A percentile compares a stretch with the other conserved stretches of the same genome.
These are phyloP conservation scores for Neoascia interrupta DNA, from an alignment of 2,888 invertebrate genomes.

Conservation along the genomic window DNA sequence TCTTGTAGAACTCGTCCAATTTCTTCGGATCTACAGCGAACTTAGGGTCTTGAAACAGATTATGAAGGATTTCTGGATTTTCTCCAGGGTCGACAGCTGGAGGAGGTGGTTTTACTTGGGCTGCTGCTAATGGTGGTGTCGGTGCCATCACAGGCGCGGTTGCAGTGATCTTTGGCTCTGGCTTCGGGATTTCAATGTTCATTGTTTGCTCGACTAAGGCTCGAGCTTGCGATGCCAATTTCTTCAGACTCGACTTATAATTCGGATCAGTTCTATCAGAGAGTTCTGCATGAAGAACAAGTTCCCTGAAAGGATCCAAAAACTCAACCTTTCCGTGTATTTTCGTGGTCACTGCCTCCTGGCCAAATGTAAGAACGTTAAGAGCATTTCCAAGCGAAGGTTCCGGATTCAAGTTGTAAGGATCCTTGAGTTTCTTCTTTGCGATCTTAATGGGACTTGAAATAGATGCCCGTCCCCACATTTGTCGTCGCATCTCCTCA, in stretches of 20 bases:
- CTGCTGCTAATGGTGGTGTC: slow-evolving; percentile 6
- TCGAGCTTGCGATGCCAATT: slow-evolving; percentile 83
- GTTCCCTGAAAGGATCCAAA: slow-evolving; percentile 84
- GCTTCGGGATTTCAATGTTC: slow-evolving; percentile 71
- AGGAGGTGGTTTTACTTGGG: slow-evolving; percentile 9
- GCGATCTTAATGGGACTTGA: slow-evolving; percentile 90
- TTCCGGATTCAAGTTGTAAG: slow-evolving; percentile 77
- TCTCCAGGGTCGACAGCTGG: slow-evolving; percentile 18
- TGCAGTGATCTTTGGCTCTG: slow-evolving; percentile 4
- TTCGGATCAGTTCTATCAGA: slow-evolving; percentile 73
- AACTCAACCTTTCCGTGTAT: slow-evolving; percentile 6
- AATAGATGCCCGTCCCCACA: slow-evolving; percentile 95
- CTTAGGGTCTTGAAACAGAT: slow-evolving; percentile 78
- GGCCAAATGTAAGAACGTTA: slow-evolving; percentile 91
- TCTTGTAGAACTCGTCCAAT: slow-evolving; percentile 77
- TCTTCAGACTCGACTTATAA: slow-evolving; percentile 80
- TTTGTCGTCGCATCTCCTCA: slow-evolving; percentile 90
- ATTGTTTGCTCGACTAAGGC: slow-evolving; percentile 81
- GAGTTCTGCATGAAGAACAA: slow-evolving; percentile 82
- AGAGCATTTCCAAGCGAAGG: slow-evolving; percentile 85
- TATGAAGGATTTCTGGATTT: slow-evolving; percentile 61
- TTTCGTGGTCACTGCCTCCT: slow-evolving; percentile 80
- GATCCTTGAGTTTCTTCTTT: slow-evolving; percentile 81
- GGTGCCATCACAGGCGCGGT: no score
- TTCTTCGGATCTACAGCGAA: slow-evolving; percentile 78